A percentile compares a stretch with the other conserved stretches of the same genome.
These are phyloP conservation scores for Apeira syringaria DNA, from an alignment of 2,888 invertebrate species.

Conservation along the genomic window DNA sequence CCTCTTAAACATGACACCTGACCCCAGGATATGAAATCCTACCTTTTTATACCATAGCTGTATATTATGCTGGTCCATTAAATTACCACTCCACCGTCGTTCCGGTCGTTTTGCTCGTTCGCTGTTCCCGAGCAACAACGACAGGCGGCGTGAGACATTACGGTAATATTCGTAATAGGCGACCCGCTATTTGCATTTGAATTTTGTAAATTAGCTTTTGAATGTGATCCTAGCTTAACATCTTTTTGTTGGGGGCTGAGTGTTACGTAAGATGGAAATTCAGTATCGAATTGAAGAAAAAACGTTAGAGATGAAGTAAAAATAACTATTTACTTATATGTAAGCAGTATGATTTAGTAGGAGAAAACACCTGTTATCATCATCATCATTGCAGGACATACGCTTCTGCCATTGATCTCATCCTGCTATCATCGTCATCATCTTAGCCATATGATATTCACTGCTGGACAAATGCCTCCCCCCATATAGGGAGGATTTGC, in stretches of 20 bases:
- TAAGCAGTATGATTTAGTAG: no score
- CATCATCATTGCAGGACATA: no score
- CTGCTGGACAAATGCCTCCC: no score
- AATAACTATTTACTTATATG: no score
- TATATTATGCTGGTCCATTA: constrained; percentile 14
- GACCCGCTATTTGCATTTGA: constrained; percentile 23
- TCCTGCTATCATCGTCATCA: no score
- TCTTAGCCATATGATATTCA: no score
- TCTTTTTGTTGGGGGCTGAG: neutral
- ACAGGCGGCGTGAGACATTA: constrained; percentile 5
- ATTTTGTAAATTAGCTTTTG: constrained; percentile 19
- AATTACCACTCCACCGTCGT: constrained; percentile 15
- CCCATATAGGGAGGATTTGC: no score
- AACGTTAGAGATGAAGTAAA: no score
- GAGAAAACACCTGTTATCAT: no score
- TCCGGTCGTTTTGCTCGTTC: constrained; percentile 2
- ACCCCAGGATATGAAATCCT: constrained; percentile 2
- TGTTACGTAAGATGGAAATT: no score
- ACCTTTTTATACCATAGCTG: constrained; percentile 1
- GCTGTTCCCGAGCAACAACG: neutral
- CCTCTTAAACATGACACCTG: neutral
- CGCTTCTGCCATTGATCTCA: no score
- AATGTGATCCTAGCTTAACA: constrained; percentile 13
- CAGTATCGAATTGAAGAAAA: no score
- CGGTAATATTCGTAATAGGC: constrained; percentile 12